phyloP scores from a whole-genome alignment of 2,797 vertebrate genomes.

The Mormyrus hasselquistii region DNA sequence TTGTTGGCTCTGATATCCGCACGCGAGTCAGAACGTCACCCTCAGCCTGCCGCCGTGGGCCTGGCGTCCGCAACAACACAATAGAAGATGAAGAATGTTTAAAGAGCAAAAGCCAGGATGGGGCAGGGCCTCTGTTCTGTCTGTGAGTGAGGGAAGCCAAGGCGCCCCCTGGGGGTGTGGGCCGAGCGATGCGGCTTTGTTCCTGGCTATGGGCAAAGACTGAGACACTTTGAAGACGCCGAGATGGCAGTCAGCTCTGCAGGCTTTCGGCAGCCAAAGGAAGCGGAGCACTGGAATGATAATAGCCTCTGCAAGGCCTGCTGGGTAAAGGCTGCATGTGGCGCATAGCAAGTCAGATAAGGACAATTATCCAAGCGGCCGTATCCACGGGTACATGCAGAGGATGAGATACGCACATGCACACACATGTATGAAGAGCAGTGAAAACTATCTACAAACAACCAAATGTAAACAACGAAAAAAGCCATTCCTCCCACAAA shows the following conservation, averaged over 20 bases:
- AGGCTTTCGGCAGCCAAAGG: conserved; percentile 15
- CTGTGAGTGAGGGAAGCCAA: neutral
- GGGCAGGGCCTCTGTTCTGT: neutral
- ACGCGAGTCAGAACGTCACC: neutral
- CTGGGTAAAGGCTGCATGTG: conserved; percentile 6
- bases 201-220: neutral
- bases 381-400: neutral
- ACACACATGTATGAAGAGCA: neutral
- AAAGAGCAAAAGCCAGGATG: neutral
- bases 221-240: conserved; percentile 19
- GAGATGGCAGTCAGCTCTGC: conserved; percentile 6
- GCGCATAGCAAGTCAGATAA: neutral
- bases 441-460: neutral
- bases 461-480: neutral
- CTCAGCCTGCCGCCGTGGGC: too few relatives aligned
- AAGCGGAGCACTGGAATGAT: conserved; percentile 1
- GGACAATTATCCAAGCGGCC: conserved; percentile 1
- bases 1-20: neutral
- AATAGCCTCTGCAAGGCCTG: conserved; percentile 11
- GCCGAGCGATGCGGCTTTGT: neutral
- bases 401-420: neutral
- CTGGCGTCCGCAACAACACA: neutral
- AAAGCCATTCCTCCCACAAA: neutral
- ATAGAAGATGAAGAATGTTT: neutral
- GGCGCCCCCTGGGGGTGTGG: neutral